Evolutionary conservation across 2,888 invertebrate species (phyloP).

Genomic region (Dorcus hopei): DNA sequence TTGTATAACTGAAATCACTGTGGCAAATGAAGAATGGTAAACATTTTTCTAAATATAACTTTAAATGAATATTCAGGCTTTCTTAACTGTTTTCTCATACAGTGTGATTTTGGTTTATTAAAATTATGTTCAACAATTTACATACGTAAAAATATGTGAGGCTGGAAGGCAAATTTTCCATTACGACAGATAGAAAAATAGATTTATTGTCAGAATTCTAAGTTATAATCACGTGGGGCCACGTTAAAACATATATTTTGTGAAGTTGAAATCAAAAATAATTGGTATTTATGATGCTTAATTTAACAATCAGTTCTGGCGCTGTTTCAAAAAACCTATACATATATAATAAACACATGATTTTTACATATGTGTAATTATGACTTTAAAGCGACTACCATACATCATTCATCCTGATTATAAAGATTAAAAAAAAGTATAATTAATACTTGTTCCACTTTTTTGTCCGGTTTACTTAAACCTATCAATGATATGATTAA

Average conservation of each 20-base stretch:
- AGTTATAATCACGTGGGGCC: too few species aligned
- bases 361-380: constrained; percentile 8
- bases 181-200: too few species aligned
- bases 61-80: neutral
- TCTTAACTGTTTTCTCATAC: neutral
- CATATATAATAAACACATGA: constrained; percentile 2
- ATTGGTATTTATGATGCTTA: constrained; percentile 4
- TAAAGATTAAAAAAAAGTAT: constrained; percentile 32
- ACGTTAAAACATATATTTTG: too few species aligned
- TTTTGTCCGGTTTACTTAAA: constrained; percentile 29
- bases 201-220: too few species aligned
- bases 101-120: neutral
- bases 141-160: too few species aligned
- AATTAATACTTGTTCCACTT: constrained; percentile 31
- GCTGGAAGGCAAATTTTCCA: too few species aligned
- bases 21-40: constrained; percentile 3
- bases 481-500: constrained; percentile 36
- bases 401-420: constrained; percentile 34
- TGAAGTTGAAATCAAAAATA: neutral
- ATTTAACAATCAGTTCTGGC: neutral
- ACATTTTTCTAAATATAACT: neutral
- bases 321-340: neutral
- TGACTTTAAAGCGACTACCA: constrained; percentile 14
- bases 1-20: constrained; percentile 9
- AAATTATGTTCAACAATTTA: too few species aligned